Conservation (phyloP, 2,797 vertebrate species). For the Gymnothorax javanicus region DNA sequence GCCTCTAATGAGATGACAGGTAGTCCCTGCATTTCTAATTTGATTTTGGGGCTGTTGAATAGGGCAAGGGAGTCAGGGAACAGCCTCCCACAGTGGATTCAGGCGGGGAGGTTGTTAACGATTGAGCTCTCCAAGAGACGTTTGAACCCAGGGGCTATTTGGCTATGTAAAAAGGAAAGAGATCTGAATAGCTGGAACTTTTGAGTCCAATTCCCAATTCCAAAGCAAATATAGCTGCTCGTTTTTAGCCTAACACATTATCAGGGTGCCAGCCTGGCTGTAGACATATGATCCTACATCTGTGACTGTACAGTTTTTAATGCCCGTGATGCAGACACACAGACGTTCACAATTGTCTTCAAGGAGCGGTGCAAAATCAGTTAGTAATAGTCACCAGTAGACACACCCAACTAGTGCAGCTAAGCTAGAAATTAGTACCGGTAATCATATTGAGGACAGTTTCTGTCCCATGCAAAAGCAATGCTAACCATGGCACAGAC, state of each 20-base stretch:
- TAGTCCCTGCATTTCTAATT: slow-evolving; percentile 71
- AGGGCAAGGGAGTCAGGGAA: slow-evolving; percentile 49
- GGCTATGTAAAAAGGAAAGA: slow-evolving; percentile 61
- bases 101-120: slow-evolving; percentile 64
- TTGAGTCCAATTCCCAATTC: not conserved
- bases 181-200: slow-evolving; percentile 73
- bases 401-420: not conserved
- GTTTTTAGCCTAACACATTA: not conserved
- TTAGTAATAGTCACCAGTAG: too few species aligned
- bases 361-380: not conserved
- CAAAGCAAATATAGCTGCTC: not conserved
- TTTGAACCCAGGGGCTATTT: slow-evolving; percentile 74
- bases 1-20: slow-evolving; percentile 72
- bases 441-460: not conserved
- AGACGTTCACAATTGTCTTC: not conserved
- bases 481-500: too few species aligned
- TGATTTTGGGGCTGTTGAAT: slow-evolving; percentile 64
- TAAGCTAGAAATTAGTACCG: not conserved
- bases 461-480: not conserved
- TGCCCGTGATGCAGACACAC: not conserved
- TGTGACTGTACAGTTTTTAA: not conserved
- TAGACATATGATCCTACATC: not conserved
- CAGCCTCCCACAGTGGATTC: slow-evolving; percentile 59
- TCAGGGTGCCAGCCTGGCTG: not conserved
- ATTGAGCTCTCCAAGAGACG: slow-evolving; percentile 74